Conservation (phyloP, 1,140 invertebrate species). For the Drosophila triauraria region DNA sequence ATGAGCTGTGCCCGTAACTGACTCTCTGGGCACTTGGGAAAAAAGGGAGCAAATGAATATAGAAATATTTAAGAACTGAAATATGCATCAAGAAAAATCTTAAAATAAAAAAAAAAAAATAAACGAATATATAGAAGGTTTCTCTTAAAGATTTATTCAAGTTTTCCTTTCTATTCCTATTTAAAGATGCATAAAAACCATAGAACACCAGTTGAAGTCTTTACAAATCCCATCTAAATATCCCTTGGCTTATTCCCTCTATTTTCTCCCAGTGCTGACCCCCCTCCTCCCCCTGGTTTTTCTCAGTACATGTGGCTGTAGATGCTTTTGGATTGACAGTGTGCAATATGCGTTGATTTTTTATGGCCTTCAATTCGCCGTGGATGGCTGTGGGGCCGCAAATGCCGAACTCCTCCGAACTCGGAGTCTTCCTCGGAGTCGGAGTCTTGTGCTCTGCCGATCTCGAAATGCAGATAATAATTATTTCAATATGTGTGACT, state of each 20-base stretch:
- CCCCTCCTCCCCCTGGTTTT: neutral
- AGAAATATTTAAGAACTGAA: neutral
- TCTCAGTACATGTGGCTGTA: slow-evolving; percentile 20
- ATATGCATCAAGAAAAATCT: too few species aligned
- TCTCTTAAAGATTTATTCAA: too few species aligned
- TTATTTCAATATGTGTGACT: slow-evolving; percentile 85
- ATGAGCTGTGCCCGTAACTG: slow-evolving; percentile 57
- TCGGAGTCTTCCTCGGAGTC: slow-evolving; percentile 21
- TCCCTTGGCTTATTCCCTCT: neutral
- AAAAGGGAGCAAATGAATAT: neutral
- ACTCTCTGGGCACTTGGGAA: slow-evolving; percentile 8
- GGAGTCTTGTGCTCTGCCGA: slow-evolving; percentile 67
- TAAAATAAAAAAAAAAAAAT: too few species aligned
- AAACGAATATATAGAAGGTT: too few species aligned
- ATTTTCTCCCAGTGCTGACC: slow-evolving; percentile 6
- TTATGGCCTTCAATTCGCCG: slow-evolving; percentile 83
- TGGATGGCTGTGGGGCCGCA: slow-evolving; percentile 46
- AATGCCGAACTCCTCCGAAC: slow-evolving; percentile 32
- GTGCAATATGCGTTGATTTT: slow-evolving; percentile 85
- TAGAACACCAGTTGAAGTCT: too few species aligned
- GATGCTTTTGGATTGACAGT: slow-evolving; percentile 68
- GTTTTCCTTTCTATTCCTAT: too few species aligned
- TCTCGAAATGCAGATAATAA: slow-evolving; percentile 84
- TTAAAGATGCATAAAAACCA: too few species aligned
- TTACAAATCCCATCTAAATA: too few species aligned